Evolutionary conservation across 2,888 invertebrate species (phyloP).

Genomic region (Oxystoma pomonae): DNA sequence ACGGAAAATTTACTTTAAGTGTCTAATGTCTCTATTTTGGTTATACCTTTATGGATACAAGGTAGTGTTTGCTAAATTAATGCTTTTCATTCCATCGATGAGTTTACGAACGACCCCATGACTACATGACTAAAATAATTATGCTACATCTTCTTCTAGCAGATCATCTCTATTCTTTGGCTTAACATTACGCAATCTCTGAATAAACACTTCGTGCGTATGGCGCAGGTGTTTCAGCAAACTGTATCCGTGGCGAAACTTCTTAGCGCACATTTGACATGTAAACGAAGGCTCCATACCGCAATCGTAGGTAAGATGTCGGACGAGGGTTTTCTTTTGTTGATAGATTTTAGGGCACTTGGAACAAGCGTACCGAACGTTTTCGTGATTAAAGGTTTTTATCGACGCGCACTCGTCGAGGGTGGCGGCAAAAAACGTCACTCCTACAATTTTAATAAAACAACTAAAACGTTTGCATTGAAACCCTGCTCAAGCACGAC

Average conservation of each 20-base stretch:
- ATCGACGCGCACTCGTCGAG: neutral
- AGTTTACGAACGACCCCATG: no score
- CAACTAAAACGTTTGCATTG: no score
- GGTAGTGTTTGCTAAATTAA: no score
- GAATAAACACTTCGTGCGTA: neutral
- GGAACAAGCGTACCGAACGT: conserved; percentile 10
- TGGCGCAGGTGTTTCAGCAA: conserved; percentile 15
- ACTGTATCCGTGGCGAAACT: conserved; percentile 20
- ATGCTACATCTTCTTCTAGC: no score
- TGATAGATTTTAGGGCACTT: conserved; percentile 28
- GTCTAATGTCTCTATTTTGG: no score
- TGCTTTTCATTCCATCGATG: no score
- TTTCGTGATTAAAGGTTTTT: neutral
- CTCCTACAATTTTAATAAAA: no score
- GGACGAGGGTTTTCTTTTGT: conserved; percentile 26
- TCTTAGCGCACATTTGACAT: conserved; percentile 29
- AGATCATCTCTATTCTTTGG: neutral
- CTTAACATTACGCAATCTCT: neutral
- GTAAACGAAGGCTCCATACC: conserved; percentile 32
- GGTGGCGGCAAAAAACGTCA: conserved; percentile 2
- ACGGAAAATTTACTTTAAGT: no score
- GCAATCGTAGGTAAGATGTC: conserved; percentile 49
- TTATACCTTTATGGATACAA: no score
- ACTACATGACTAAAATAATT: no score
- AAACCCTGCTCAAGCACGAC: no score